Percentiles rank a stretch among this genome's conserved stretches.
phyloP scores from a whole-genome alignment of 2,888 invertebrate species.

The Drosophila setosimentum region DNA sequence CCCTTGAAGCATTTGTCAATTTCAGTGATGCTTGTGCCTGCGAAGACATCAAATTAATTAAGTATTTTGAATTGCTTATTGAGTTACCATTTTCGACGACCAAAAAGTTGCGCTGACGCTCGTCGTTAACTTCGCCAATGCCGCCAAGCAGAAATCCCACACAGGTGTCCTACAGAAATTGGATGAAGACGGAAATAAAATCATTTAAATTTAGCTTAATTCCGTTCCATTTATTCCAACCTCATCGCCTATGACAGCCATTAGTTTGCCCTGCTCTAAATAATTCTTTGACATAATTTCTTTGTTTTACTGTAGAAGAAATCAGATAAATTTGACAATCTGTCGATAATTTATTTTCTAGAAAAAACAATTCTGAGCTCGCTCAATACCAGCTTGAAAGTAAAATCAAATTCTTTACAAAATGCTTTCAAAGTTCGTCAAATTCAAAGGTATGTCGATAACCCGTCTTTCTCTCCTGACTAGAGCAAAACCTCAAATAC shows the following conservation, averaged over 20 bases:
- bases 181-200: not conserved
- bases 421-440: not conserved
- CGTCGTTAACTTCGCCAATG: constrained; percentile 60
- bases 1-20: constrained; percentile 57
- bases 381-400: not conserved
- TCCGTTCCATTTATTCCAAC: constrained; percentile 20
- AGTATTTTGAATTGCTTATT: not conserved
- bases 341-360: not conserved
- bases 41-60: not conserved
- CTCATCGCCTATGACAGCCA: constrained; percentile 71
- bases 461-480: not conserved
- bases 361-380: not conserved
- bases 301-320: not conserved
- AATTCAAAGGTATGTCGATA: constrained; percentile 29
- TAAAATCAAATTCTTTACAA: not conserved
- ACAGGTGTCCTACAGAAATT: constrained; percentile 58
- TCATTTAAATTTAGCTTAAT: not conserved
- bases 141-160: constrained; percentile 70
- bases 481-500: not conserved
- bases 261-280: constrained; percentile 37
- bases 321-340: not conserved
- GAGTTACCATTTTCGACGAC: constrained; percentile 60
- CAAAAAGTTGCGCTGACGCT: constrained; percentile 60
- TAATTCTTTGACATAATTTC: constrained; percentile 37
- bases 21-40: constrained; percentile 45